Conservation (phyloP, 2,113 vertebrate species). For the Paracanthobrama guichenoti region DNA sequence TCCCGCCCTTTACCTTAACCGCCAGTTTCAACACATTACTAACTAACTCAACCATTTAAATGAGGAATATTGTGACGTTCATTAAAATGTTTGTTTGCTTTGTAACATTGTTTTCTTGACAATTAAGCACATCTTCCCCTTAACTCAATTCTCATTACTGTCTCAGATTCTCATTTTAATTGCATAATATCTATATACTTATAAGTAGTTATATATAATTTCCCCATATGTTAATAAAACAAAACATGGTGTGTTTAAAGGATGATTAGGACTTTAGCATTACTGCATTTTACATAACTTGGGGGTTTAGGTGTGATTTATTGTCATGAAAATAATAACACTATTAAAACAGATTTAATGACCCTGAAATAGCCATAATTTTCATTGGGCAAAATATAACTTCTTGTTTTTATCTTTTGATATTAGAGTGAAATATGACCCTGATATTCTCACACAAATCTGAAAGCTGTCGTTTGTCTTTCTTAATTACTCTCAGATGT, state of each 20-base stretch:
- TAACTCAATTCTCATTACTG: background rate
- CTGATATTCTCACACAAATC: background rate
- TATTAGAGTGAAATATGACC: background rate
- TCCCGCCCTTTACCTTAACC: no score
- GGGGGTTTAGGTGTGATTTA: background rate
- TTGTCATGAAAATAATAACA: background rate
- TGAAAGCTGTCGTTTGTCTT: background rate
- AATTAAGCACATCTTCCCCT: background rate
- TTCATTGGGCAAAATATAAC: background rate
- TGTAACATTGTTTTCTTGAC: background rate
- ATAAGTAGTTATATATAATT: background rate
- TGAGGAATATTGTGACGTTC: no score
- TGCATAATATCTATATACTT: no score
- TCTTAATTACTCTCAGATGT: constrained; percentile 73
- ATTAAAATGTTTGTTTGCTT: background rate
- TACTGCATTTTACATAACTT: background rate
- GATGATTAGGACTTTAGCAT: background rate
- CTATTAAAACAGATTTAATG: background rate
- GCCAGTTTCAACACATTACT: no score
- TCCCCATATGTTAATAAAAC: background rate
- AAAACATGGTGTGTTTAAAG: background rate
- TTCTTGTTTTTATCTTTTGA: background rate
- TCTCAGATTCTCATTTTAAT: no score
- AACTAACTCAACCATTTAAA: no score
- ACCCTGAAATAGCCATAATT: no score